A percentile compares a stretch with the other conserved stretches of the same genome.
Evolutionary conservation across 2,888 invertebrate genomes (phyloP).

Genomic region (Prosopocoilus inquinatus): DNA sequence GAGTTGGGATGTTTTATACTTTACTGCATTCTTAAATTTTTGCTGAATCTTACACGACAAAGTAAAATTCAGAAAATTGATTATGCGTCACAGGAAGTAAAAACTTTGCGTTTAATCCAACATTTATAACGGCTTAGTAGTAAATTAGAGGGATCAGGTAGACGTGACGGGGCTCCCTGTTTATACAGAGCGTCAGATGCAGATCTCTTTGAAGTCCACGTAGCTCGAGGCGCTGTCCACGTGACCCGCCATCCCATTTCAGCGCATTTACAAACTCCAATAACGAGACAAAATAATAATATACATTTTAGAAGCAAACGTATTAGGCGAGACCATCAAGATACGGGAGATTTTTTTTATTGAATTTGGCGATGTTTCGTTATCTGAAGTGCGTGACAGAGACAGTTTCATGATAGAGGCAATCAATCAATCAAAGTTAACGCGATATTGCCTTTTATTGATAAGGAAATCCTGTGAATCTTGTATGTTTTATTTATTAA

Average conservation of each 20-base stretch:
- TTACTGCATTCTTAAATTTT: too few species aligned
- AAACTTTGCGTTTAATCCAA: constrained; percentile 4
- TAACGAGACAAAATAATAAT: background rate
- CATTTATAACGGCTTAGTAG: constrained; percentile 23
- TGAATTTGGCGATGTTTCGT: constrained; percentile 2
- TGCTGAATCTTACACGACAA: too few species aligned
- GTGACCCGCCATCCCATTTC: constrained; percentile 15
- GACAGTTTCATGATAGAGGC: constrained; percentile 8
- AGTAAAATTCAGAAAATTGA: background rate
- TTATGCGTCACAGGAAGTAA: background rate
- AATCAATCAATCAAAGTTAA: constrained; percentile 19
- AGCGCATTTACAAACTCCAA: background rate
- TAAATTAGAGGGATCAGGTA: constrained; percentile 32
- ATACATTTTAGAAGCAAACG: background rate
- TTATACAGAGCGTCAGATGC: constrained; percentile 36
- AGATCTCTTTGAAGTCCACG: constrained; percentile 31
- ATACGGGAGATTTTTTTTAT: constrained; percentile 4
- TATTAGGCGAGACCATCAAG: background rate
- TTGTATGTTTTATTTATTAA: constrained; percentile 1
- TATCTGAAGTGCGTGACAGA: background rate
- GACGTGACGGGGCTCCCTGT: constrained; percentile 22
- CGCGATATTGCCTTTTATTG: background rate
- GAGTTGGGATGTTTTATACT: too few species aligned
- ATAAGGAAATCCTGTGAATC: background rate
- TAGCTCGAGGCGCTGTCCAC: constrained; percentile 20